phyloP scores from a whole-genome alignment of 2,888 invertebrate genomes.

The Acanthopleura granulata region DNA sequence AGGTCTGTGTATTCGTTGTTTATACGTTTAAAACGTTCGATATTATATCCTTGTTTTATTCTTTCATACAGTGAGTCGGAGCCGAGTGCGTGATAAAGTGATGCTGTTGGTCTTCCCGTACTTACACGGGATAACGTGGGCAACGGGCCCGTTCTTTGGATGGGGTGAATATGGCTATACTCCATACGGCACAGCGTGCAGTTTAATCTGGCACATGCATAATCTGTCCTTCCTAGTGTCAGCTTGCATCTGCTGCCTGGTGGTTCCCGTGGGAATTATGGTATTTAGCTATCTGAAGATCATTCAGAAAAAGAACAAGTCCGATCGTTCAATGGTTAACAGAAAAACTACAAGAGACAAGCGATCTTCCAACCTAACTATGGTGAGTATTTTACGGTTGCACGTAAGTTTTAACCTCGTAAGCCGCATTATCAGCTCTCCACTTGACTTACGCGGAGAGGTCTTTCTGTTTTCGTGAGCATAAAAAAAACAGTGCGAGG shows the following conservation, averaged over 20 bases:
- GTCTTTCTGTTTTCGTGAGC: no score
- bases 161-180: conserved; percentile 41
- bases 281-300: conserved; percentile 28
- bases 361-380: no score
- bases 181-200: conserved; percentile 36
- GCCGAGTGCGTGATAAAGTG: no score
- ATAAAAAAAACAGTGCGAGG: no score
- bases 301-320: conserved; percentile 21
- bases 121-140: conserved; percentile 35
- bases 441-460: no score
- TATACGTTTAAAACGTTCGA: no score
- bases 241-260: conserved; percentile 33
- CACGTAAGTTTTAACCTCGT: no score
- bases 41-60: no score
- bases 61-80: no score
- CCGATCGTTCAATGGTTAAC: neutral
- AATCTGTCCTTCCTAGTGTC: conserved; percentile 34
- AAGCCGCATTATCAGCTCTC: no score
- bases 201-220: conserved; percentile 34
- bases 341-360: conserved; percentile 9
- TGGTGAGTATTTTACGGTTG: no score
- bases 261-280: conserved; percentile 30
- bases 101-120: conserved; percentile 16
- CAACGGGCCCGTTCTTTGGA: conserved; percentile 35
- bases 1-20: no score